Percentiles rank a stretch among this genome's conserved stretches.
Evolutionary conservation across 1,140 invertebrate species (phyloP).

Genomic region (Drosophila seguyi): DNA sequence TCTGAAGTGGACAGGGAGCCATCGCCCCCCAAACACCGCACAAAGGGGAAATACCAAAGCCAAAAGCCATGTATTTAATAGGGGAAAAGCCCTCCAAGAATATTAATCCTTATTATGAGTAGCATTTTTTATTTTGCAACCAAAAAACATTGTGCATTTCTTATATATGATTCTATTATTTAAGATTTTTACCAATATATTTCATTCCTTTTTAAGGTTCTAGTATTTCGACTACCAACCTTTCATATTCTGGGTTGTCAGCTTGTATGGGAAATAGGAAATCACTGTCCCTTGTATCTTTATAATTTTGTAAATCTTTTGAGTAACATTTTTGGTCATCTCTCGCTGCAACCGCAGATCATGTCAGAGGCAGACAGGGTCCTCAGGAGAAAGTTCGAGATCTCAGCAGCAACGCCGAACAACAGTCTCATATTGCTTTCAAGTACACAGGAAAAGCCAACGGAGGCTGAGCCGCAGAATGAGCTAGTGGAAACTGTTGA

Average conservation of each 20-base stretch:
- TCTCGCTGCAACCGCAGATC: constrained; percentile 17
- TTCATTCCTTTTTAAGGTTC: not conserved
- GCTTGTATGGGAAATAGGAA: not conserved
- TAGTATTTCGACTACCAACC: not conserved
- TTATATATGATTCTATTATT: not conserved
- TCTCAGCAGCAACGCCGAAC: constrained; percentile 7
- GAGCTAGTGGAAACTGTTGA: not conserved
- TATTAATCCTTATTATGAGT: not conserved
- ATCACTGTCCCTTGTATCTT: not conserved
- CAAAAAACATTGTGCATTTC: not conserved
- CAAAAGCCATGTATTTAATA: constrained; percentile 5
- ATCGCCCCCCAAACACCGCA: constrained; percentile 1
- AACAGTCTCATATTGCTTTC: constrained; percentile 10
- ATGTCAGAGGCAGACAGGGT: constrained; percentile 27
- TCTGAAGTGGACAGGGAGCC: constrained; percentile 38
- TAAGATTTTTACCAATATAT: not conserved
- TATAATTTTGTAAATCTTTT: constrained; percentile 20
- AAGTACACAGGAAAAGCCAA: not conserved
- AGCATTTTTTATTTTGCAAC: not conserved
- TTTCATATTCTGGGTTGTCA: constrained; percentile 3
- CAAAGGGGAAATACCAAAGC: constrained; percentile 1
- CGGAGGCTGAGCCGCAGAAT: not conserved
- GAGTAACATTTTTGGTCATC: not conserved
- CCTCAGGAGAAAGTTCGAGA: constrained; percentile 21
- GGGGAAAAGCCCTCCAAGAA: not conserved